Percentiles rank a stretch among this genome's conserved stretches.
These are phyloP conservation scores for Crocidura indochinensis DNA, from an alignment of 2,797 vertebrate genomes.

Conservation along the genomic window DNA sequence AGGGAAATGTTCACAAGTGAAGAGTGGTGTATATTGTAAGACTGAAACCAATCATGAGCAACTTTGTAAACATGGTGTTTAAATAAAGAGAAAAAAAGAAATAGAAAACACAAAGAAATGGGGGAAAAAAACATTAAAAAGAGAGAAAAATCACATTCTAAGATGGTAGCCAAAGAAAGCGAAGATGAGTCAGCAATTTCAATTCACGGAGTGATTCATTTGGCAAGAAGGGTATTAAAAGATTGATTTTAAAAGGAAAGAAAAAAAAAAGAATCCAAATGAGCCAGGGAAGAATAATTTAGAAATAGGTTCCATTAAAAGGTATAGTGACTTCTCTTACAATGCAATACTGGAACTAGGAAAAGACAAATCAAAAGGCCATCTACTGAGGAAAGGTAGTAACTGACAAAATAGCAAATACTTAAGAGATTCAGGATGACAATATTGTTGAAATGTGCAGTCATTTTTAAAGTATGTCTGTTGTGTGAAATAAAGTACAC, in stretches of 20 bases:
- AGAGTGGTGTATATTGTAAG: too few species aligned
- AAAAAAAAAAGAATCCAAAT: neutral
- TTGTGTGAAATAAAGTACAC: neutral
- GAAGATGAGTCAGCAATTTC: slow-evolving; percentile 23
- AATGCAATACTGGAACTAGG: neutral
- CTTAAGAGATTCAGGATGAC: slow-evolving; percentile 32
- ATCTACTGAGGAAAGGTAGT: neutral
- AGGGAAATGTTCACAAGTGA: too few species aligned
- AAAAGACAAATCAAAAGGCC: slow-evolving; percentile 20
- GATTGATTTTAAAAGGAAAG: neutral
- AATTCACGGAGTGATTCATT: neutral
- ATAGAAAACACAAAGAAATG: too few species aligned
- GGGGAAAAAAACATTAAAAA: too few species aligned
- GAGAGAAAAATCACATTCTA: slow-evolving; percentile 55
- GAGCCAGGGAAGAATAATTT: neutral
- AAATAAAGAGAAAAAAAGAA: too few species aligned
- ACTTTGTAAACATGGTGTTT: too few species aligned
- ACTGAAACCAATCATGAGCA: too few species aligned
- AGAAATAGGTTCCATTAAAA: slow-evolving; percentile 42
- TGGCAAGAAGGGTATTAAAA: neutral
- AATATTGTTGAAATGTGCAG: slow-evolving; percentile 15
- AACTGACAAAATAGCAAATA: neutral
- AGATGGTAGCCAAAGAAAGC: neutral
- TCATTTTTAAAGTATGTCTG: neutral
- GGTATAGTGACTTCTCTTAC: neutral